Evolutionary conservation across 2,113 vertebrate genomes (phyloP), one percentile per base, ranked within the genome.

Genomic region (Erythrocercus mccallii): DNA sequence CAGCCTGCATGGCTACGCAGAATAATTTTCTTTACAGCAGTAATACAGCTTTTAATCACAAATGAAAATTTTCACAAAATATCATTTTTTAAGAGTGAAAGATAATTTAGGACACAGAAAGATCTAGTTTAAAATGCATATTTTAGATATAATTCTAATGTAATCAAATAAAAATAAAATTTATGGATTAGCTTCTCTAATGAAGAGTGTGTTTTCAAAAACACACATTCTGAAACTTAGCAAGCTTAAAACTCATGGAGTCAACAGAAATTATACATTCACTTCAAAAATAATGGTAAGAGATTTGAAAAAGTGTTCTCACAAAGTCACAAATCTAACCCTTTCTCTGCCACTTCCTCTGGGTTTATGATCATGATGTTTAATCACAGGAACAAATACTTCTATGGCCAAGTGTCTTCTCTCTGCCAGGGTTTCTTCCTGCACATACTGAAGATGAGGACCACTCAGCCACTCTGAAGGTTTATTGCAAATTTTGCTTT

Each of bases 51-150:
- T 74, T 82, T 84, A 66, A 90, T 66, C 51, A 94, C 57, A 92
- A 90, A 73, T 47, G 3, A 95, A 95, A 91, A 84, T 61, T 76
- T 94, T 87, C 33, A 90, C 70, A 24, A 85, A n/a, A 16, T 93
- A 50, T 58, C 10, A 37, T 86, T 76, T 74, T 93, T 30, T n/a
- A 37, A 87, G 16, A 83, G 15, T 68, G 40, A 83, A 81, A 81
- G 31, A 64, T 71, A 74, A 74, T 50, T 28, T 57, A 44, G 42
- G 44, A 88, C 4, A 86, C 51, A 37, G 16, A 82, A 86, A 83
- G 6, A n/a, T 15, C 81, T 8, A 13, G 22, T 50, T 40, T 81
- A 71, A 82, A 54, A 90, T 24, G 15, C 4, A 68, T 89, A 86
- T 68, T 79, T 82, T 37, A 78, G 12, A 66, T 79, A 57, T 44